A percentile compares a stretch with the other conserved stretches of the same genome.
phyloP scores from a whole-genome alignment of 1,140 invertebrate species.

The Pseudomyrmex gracilis region DNA sequence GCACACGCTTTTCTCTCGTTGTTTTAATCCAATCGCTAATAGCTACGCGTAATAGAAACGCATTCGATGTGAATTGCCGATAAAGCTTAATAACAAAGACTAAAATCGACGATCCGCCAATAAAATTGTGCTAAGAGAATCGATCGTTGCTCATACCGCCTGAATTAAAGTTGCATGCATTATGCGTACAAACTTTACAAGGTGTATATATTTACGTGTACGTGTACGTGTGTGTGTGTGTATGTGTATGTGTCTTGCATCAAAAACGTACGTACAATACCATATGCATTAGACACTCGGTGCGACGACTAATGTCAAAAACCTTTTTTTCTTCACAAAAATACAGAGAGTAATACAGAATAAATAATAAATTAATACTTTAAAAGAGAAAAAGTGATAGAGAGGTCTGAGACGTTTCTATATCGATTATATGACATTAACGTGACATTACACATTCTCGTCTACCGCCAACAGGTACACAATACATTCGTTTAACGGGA shows the following conservation, averaged over 20 bases:
- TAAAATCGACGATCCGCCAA: slow-evolving; percentile 53
- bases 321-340: neutral
- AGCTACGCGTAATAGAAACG: slow-evolving; percentile 22
- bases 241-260: slow-evolving; percentile 1
- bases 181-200: slow-evolving; percentile 47
- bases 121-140: slow-evolving; percentile 39
- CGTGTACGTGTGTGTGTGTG: too few relatives aligned
- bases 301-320: slow-evolving; percentile 49
- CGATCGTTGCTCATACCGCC: slow-evolving; percentile 7
- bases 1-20: slow-evolving; percentile 6
- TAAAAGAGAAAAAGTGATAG: slow-evolving; percentile 62
- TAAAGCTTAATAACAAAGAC: slow-evolving; percentile 35
- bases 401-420: slow-evolving; percentile 38
- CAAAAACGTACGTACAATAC: slow-evolving; percentile 45
- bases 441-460: slow-evolving; percentile 51
- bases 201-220: too few relatives aligned
- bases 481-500: slow-evolving; percentile 65
- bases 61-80: neutral
- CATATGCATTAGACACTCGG: slow-evolving; percentile 47
- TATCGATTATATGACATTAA: slow-evolving; percentile 55
- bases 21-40: slow-evolving; percentile 31
- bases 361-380: slow-evolving; percentile 74
- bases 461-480: slow-evolving; percentile 72
- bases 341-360: slow-evolving; percentile 49
- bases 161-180: slow-evolving; percentile 54